Evolutionary conservation across 2,113 vertebrate species (phyloP).

Genomic region (Buteo buteo): DNA sequence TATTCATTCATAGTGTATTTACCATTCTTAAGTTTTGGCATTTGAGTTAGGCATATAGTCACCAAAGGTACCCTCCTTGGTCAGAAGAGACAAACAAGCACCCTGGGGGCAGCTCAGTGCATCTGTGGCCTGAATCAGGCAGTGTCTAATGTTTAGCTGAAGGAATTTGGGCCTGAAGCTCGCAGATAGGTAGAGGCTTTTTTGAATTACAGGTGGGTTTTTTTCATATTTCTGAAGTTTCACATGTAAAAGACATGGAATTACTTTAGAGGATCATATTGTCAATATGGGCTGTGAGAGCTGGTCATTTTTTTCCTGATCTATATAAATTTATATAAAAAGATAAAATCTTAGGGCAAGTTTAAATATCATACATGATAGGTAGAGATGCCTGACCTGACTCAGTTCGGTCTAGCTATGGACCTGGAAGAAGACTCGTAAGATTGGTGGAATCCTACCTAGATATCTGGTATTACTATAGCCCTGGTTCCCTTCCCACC

Average conservation of each 20-base stretch:
- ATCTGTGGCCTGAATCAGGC: not conserved
- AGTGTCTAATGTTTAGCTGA: not conserved
- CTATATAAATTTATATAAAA: not conserved
- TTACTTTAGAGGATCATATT: not conserved
- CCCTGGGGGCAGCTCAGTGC: not conserved
- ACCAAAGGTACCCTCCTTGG: not conserved
- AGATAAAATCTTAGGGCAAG: not conserved
- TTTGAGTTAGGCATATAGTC: not conserved
- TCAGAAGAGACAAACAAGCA: not conserved
- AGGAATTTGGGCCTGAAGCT: not conserved
- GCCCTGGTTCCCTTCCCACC: not conserved
- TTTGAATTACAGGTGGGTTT: not conserved
- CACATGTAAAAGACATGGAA: not conserved
- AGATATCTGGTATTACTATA: not conserved
- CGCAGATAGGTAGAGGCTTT: not conserved
- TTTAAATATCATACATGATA: not conserved
- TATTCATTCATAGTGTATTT: not conserved
- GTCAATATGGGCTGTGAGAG: not conserved
- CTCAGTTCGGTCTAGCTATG: not conserved
- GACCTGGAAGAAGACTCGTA: not conserved
- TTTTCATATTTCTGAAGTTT: not conserved
- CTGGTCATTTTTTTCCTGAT: not conserved
- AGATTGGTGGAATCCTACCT: not conserved
- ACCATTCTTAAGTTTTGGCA: not conserved
- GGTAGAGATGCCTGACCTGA: not conserved